Evolutionary conservation across 1,140 invertebrate species (phyloP).

Genomic region (Nomia melanderi): DNA sequence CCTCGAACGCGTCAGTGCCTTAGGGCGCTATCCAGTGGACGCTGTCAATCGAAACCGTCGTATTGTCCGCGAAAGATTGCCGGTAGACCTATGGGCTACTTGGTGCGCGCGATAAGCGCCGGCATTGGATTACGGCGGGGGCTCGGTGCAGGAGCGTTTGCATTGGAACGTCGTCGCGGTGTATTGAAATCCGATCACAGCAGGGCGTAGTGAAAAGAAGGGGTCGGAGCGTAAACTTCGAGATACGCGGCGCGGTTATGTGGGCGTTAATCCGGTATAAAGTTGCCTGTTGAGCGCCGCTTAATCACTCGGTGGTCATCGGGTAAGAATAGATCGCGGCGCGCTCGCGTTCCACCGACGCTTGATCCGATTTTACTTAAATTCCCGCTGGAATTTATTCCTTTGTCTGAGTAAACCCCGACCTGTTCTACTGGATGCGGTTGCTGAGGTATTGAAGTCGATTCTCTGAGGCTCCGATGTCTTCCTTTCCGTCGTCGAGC

Average conservation of each 20-base stretch:
- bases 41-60: background rate
- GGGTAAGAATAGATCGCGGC: background rate
- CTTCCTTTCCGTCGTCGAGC: no score
- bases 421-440: background rate
- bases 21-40: background rate
- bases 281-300: background rate
- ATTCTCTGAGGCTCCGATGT: no score
- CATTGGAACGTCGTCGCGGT: background rate
- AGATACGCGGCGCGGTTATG: background rate
- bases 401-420: background rate
- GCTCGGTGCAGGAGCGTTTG: background rate
- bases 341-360: background rate
- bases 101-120: background rate
- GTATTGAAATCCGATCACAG: background rate
- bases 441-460: no score
- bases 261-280: background rate
- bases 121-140: background rate
- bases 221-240: background rate
- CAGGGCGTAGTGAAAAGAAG: background rate
- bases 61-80: background rate
- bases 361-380: background rate
- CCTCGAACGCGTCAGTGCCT: background rate
- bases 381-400: background rate
- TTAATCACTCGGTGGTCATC: background rate
- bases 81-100: background rate